These are phyloP conservation scores for Agapornis canus DNA, from an alignment of 2,797 vertebrate genomes.

Conservation along the genomic window DNA sequence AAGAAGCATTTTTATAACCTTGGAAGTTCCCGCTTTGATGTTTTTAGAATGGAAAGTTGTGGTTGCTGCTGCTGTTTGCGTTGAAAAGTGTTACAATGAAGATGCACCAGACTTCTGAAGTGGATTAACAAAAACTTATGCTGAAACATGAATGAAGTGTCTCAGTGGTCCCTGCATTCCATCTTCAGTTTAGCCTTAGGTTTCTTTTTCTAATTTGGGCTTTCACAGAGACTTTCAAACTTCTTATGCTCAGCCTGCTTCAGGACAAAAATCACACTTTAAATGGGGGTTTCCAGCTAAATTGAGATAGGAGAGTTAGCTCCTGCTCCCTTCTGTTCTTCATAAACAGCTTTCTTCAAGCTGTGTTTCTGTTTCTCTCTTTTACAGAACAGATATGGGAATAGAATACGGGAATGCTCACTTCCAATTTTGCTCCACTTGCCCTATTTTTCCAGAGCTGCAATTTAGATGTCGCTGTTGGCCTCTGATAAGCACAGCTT, in stretches of 20 bases:
- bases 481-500: background rate
- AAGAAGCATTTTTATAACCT: conserved; percentile 1
- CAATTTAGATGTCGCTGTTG: background rate
- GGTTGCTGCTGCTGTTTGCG: background rate
- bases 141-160: conserved; percentile 31
- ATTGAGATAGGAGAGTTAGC: background rate
- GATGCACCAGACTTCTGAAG: background rate
- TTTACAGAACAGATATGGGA: background rate
- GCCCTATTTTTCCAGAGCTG: background rate
- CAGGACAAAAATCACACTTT: background rate
- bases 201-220: conserved; percentile 3
- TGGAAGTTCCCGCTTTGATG: background rate
- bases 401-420: background rate
- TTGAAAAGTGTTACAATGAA: conserved; percentile 35
- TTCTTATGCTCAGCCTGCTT: background rate
- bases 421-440: background rate
- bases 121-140: background rate
- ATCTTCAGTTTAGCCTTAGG: background rate
- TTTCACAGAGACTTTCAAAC: background rate
- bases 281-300: background rate
- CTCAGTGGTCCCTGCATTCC: background rate
- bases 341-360: background rate
- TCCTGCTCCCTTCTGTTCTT: background rate
- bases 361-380: background rate
- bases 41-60: conserved; percentile 9